Evolutionary conservation across 30 jellyfish, hydroid and myxozoan genomes (phyloP), one percentile per base, ranked within the genome.

Genomic region (Pseudorhiza aurosa): DNA sequence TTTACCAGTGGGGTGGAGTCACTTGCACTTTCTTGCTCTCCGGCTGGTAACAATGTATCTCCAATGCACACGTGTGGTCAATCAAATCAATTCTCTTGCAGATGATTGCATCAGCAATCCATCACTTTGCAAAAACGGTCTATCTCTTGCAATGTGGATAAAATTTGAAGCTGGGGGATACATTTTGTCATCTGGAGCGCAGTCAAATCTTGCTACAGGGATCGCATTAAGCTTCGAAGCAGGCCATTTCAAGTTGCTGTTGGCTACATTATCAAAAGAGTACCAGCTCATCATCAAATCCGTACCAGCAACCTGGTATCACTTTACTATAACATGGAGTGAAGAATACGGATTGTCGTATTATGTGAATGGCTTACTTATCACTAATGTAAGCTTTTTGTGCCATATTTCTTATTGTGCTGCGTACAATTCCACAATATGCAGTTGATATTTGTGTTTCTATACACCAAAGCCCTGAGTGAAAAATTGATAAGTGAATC

Each of bases 61-160:
- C n/a, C n/a, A n/a, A n/a, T n/a, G n/a, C n/a, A n/a, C n/a, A n/a
- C n/a, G n/a, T n/a, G n/a, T n/a, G n/a, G n/a, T n/a, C n/a, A n/a
- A n/a, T n/a, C n/a, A n/a, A n/a, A 1, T 10, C n/a, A 5, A n/a
- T n/a, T 27, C 68, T 36, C 36, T 46, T 37, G 7, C 73, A 85
- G 96, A 43, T 63, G 87, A 85, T 75, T 74, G 96, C 55, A 74
- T 85, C 37, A 74, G 96, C 90, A 42, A 85, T 63, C 95, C 95
- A 24, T 4, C 95, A 25, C 79, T 72, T 31, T 84, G 95, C 62
- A 46, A 58, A 14, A 5, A 46, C 28, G 95, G 95, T 22, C 84
- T 84, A 5, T 55, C 88, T 18, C 64, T 84, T 11, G 70, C 88
- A 9, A 71, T 84, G 83, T 84, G 85, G 84, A 58, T 84, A 21